These are phyloP conservation scores for Agrypnia vestita DNA, from an alignment of 1,140 invertebrate genomes.

Conservation along the genomic window DNA sequence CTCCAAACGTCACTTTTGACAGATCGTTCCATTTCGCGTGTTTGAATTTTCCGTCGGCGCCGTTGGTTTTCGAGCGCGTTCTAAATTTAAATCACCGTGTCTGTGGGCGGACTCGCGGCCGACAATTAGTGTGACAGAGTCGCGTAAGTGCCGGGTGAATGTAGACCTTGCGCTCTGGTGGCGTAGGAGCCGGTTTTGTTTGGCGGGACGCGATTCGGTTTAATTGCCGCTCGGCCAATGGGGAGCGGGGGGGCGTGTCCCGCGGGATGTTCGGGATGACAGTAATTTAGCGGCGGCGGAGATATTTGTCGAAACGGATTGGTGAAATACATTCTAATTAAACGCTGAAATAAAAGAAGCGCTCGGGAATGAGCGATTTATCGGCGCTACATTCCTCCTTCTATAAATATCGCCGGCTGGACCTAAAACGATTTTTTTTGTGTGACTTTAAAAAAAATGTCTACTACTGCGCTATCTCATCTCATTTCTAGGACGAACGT, in stretches of 20 bases:
- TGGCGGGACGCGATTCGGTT: background rate
- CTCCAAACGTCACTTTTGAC: constrained; percentile 9
- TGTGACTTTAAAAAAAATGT: too few species aligned
- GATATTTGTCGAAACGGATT: constrained; percentile 35
- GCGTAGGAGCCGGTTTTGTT: background rate
- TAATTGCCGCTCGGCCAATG: constrained; percentile 26
- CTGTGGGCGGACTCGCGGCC: constrained; percentile 21
- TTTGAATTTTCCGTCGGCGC: background rate
- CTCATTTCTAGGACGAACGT: too few species aligned
- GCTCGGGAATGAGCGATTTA: constrained; percentile 9
- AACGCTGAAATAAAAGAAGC: background rate
- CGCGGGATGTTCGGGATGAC: background rate
- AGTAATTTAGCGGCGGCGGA: constrained; percentile 11
- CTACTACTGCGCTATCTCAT: too few species aligned
- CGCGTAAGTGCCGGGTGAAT: background rate
- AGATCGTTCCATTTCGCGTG: background rate
- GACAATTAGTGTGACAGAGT: constrained; percentile 38
- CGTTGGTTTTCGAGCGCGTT: background rate
- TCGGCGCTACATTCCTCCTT: constrained; percentile 14
- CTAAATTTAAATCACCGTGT: constrained; percentile 28
- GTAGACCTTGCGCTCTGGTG: background rate
- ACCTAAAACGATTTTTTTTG: too few species aligned
- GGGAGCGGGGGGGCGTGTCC: background rate
- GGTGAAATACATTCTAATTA: constrained; percentile 17
- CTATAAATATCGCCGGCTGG: too few species aligned